Conservation (phyloP, 1,140 invertebrate genomes). For the Frieseomelitta varia region DNA sequence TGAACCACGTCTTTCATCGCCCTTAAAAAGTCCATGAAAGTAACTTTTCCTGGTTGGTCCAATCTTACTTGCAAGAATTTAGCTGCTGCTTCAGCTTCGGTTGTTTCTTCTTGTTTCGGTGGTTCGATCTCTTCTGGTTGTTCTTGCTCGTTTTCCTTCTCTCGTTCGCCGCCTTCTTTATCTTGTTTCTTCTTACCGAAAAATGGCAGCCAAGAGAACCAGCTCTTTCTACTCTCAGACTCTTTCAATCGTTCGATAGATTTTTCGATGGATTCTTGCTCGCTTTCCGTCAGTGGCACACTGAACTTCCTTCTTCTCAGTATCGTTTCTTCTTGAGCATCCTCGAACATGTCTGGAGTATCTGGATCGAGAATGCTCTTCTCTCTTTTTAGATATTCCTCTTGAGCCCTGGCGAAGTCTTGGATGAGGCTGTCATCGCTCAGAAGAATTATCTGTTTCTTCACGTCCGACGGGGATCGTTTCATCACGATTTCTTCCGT, state of each 20-base stretch:
- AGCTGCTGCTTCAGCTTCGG: neutral
- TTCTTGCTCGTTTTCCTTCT: neutral
- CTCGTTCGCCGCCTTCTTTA: conserved; percentile 23
- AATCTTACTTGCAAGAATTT: neutral
- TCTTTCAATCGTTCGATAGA: conserved; percentile 10
- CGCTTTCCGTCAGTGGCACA: conserved; percentile 41
- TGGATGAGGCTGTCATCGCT: conserved; percentile 74
- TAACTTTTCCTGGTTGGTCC: conserved; percentile 53
- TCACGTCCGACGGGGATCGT: conserved; percentile 54
- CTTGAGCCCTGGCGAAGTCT: conserved; percentile 75
- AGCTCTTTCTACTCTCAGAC: conserved; percentile 35
- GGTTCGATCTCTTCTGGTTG: neutral
- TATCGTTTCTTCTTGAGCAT: conserved; percentile 55
- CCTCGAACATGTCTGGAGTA: conserved; percentile 57
- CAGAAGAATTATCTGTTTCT: conserved; percentile 79
- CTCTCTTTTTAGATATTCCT: conserved; percentile 70
- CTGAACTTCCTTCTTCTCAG: conserved; percentile 64
- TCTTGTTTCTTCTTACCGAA: conserved; percentile 65
- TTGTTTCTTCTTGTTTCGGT: neutral
- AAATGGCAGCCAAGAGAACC: conserved; percentile 75
- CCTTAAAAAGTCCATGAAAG: conserved; percentile 71
- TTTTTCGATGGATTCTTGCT: conserved; percentile 49
- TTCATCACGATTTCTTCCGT: conserved; percentile 7
- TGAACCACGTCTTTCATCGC: conserved; percentile 64
- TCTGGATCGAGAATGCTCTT: conserved; percentile 70